Evolutionary conservation across 2,113 vertebrate species (phyloP), one percentile per base, ranked within the genome.

Genomic region (Manacus vitellinus): DNA sequence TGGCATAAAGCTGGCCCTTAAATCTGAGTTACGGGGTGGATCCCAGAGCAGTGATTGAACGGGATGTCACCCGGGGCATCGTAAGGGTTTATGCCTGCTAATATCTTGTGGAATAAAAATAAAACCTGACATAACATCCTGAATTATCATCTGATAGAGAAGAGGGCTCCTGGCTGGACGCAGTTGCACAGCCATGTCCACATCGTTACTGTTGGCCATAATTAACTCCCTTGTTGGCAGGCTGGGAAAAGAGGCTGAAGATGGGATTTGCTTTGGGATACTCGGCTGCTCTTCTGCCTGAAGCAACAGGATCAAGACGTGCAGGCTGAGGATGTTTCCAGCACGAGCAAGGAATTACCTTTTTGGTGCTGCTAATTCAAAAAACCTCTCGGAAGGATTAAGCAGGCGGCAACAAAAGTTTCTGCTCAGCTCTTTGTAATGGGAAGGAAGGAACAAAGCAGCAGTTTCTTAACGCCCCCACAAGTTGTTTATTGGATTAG

Each of bases 401-500:
- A 79, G 21, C 39, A 39, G 39, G 74, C 37, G 5, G 35, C 74
- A 49, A 49, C 30, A 2, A 11, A 83, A 88, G 62, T 85, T 90
- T 86, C 67, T 21, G 6, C 83, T 90, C 43, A 9, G 71, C 81
- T 76, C 66, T 87, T 89, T 91, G 62, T 47, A 9, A 55, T 1
- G 55, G 72, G n/a, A 76, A 54, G 39, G 63, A 83, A 77, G 52
- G 65, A 85, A 86, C 82, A 88, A 90, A 92, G 65, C 68, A 47
- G 44, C 12, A 41, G 0, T 37, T 91, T 75, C 59, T 86, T 78
- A 65, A 65, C 92, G 65, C 83, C 68, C 85, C 85, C 96, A 81
- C 94, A 47, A 75, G n/a, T 15, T 84, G 88, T 93, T 95, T 72
- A 20, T 94, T 93, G 90, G 83, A 72, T 91, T 31, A 44, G 85